A percentile compares a stretch with the other conserved stretches of the same genome.
Conservation (phyloP, 92 coral and sea anemone species). For the Phenganax marumi region DNA sequence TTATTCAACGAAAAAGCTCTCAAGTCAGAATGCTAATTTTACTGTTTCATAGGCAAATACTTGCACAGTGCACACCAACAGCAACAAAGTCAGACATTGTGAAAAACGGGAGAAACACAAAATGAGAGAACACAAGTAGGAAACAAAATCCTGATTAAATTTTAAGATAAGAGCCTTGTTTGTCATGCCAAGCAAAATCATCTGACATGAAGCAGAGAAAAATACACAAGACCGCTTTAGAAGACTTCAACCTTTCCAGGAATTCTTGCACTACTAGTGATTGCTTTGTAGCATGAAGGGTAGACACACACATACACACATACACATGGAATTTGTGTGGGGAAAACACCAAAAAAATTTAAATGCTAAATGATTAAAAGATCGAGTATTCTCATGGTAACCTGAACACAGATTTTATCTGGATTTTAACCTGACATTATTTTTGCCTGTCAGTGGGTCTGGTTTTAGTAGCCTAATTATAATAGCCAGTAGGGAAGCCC, state of each 20-base stretch:
- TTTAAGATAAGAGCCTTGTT: too few relatives aligned
- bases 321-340: neutral
- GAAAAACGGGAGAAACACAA: neutral
- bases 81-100: neutral
- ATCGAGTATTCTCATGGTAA: neutral
- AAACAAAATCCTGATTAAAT: too few relatives aligned
- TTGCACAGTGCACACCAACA: neutral
- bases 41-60: neutral
- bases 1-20: neutral
- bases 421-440: neutral
- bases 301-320: neutral
- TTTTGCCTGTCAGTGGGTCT: slow-evolving; percentile 3
- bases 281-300: too few relatives aligned
- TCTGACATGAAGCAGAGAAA: too few relatives aligned
- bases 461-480: neutral
- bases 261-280: too few relatives aligned
- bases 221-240: too few relatives aligned
- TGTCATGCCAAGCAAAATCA: too few relatives aligned
- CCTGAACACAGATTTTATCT: slow-evolving; percentile 7
- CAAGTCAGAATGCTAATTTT: neutral
- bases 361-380: neutral
- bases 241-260: too few relatives aligned
- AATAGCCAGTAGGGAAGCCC: slow-evolving; percentile 10
- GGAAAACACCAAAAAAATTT: neutral
- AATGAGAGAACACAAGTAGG: neutral